Evolutionary conservation across 2,888 invertebrate genomes (phyloP).

Genomic region (Lissonota sp.): DNA sequence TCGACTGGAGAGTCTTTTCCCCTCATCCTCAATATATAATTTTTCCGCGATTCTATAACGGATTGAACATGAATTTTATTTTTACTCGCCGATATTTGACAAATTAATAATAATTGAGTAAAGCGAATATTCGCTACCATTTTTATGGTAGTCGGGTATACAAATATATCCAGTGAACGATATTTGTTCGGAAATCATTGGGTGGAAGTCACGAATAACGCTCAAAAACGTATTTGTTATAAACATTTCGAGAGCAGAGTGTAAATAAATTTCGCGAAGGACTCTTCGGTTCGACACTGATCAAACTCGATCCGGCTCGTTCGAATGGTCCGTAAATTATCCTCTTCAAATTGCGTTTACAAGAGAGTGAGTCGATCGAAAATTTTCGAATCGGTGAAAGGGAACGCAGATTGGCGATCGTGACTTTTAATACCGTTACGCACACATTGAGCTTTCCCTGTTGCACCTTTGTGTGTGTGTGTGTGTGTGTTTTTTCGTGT

Average conservation of each 20-base stretch:
- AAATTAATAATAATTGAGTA: too few relatives aligned
- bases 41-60: too few relatives aligned
- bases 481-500: neutral
- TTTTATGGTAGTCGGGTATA: too few relatives aligned
- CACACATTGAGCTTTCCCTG: neutral
- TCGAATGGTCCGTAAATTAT: conserved; percentile 45
- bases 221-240: neutral
- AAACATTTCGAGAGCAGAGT: conserved; percentile 4
- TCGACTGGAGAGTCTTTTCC: too few relatives aligned
- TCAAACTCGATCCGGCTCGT: conserved; percentile 8
- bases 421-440: conserved; percentile 2
- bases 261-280: conserved; percentile 37
- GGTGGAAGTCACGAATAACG: conserved; percentile 12
- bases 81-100: too few relatives aligned
- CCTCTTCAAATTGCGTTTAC: conserved; percentile 17
- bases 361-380: neutral
- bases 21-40: too few relatives aligned
- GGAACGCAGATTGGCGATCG: conserved; percentile 12
- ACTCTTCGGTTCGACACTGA: neutral
- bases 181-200: conserved; percentile 29
- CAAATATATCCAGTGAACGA: conserved; percentile 47
- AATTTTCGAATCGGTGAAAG: neutral
- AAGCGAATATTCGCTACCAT: too few relatives aligned
- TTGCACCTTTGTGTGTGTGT: neutral
- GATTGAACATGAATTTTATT: too few relatives aligned